Evolutionary conservation across 2,888 invertebrate species (phyloP), one percentile per base, ranked within the genome.

Genomic region (Frankliniella fusca): DNA sequence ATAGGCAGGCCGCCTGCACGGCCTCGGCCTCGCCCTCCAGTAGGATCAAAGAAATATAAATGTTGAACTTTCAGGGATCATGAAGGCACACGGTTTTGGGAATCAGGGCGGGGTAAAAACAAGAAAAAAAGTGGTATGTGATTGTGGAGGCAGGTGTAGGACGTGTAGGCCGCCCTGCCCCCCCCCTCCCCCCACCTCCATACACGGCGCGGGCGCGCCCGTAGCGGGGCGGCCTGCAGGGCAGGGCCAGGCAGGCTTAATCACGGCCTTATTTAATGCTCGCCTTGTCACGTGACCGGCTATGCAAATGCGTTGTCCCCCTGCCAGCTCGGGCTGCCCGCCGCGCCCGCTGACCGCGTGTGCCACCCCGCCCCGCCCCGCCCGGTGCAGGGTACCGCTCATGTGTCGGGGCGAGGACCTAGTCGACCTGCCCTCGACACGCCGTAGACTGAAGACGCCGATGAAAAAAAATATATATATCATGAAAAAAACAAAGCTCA

Each of bases 191-290:
- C 65, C 23, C 65, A 3, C 54, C 12, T 61, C 10, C 61, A 61
- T n/a, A 61, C 61, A 61, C n/a, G 18, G 61, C 61, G 3, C 61
- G n/a, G 61, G n/a, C 20, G 61, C 15, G 20, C 12, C 12, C 15
- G 7, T 15, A 1, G 15, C 61, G 15, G 7, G 15, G 61, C 61
- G 15, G 61, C 61, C 20, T 61, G 61, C n/a, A 61, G 61, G 38
- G 38, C 38, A 38, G 38, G 38, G 38, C 38, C 38, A 38, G 38
- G 38, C n/a, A 7, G 61, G 20, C 12, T 23, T 76, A 76, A 76
- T 23, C 70, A 76, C 70, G 12, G 70, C 70, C 70, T 76, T 76
- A 76, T 76, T 76, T 76, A 76, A 76, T 76, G 70, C 70, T 27
- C 27, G 70, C 70, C 70, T 27, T 27, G 23, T 76, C 70, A 76